Evolutionary conservation across 2,888 invertebrate genomes (phyloP).

Genomic region (Deilephila elpenor): DNA sequence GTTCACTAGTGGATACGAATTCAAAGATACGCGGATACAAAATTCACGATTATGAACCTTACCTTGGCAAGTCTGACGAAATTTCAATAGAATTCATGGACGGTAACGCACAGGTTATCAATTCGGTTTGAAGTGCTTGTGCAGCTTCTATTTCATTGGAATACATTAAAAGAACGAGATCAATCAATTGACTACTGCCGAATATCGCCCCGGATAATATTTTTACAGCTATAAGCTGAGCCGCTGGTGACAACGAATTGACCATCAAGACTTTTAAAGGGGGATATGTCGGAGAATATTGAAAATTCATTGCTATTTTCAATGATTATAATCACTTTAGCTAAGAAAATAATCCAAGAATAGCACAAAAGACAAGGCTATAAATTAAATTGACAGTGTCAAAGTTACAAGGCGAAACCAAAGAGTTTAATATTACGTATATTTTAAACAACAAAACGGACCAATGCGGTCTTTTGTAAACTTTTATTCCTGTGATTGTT

Average conservation of each 20-base stretch:
- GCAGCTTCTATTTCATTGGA: conserved; percentile 61
- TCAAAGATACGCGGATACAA: neutral
- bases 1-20: no score
- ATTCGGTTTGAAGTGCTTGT: conserved; percentile 56
- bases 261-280: conserved; percentile 67
- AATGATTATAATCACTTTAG: neutral
- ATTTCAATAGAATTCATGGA: conserved; percentile 61
- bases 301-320: conserved; percentile 63
- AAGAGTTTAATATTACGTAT: no score
- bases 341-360: neutral
- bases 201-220: conserved; percentile 68
- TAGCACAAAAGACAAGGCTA: neutral
- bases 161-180: conserved; percentile 67
- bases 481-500: no score
- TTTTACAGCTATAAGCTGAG: conserved; percentile 61
- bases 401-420: no score
- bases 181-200: conserved; percentile 60
- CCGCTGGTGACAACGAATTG: conserved; percentile 63
- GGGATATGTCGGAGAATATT: conserved; percentile 45
- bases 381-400: no score
- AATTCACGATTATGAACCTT: conserved; percentile 23
- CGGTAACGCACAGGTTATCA: conserved; percentile 62
- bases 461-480: no score
- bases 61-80: conserved; percentile 71
- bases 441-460: no score